Percentiles rank a stretch among this genome's conserved stretches.
phyloP scores from a whole-genome alignment of 2,888 invertebrate genomes.

The Scelioninae gen. 1 region DNA sequence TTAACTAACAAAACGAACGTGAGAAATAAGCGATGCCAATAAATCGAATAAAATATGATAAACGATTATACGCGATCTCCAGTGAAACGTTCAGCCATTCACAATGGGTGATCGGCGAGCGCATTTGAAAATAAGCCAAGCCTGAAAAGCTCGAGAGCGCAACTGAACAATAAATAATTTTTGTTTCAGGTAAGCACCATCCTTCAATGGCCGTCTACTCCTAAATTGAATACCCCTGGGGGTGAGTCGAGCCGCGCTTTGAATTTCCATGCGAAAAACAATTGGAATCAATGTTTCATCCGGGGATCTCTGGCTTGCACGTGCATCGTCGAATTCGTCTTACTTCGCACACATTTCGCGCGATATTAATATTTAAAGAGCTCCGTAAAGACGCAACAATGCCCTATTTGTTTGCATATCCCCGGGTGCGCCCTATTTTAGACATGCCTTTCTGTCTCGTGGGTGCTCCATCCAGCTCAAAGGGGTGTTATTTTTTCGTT shows the following conservation, averaged over 20 bases:
- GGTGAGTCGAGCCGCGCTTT: conserved; percentile 39
- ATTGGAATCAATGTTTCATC: conserved; percentile 65
- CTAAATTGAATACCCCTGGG: conserved; percentile 47
- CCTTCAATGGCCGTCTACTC: conserved; percentile 38
- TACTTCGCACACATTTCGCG: conserved; percentile 44
- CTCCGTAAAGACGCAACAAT: conserved; percentile 44
- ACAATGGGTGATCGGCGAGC: conserved; percentile 21
- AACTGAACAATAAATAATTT: conserved; percentile 57
- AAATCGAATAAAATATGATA: conserved; percentile 28
- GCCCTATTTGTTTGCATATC: conserved; percentile 58
- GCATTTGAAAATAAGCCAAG: conserved; percentile 24
- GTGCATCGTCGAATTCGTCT: conserved; percentile 44
- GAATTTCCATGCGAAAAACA: conserved; percentile 62
- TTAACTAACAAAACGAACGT: not conserved
- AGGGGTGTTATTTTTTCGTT: conserved; percentile 57
- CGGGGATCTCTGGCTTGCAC: not conserved
- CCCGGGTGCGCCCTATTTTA: conserved; percentile 49
- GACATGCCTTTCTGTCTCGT: not conserved
- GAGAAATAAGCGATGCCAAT: conserved; percentile 9
- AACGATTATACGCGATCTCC: conserved; percentile 12
- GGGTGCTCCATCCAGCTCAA: conserved; percentile 19
- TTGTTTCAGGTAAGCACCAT: conserved; percentile 63
- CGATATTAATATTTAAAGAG: conserved; percentile 57
- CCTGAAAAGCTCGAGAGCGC: no score
- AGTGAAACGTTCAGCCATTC: not conserved